A percentile compares a stretch with the other conserved stretches of the same genome.
phyloP scores from a whole-genome alignment of 2,888 invertebrate genomes.

The Epirrita christyi region DNA sequence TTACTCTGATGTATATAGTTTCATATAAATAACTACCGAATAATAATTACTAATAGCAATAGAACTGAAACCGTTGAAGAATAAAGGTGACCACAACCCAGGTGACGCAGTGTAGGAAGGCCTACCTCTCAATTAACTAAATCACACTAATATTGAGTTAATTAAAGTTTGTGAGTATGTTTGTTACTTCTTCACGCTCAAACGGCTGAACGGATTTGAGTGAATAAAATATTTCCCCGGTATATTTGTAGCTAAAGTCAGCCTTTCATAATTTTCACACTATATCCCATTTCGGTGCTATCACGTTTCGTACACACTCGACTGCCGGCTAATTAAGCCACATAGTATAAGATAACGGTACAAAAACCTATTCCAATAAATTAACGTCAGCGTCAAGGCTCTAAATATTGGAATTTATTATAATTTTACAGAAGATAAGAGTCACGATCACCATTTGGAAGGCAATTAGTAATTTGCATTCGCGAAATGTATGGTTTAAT shows the following conservation, averaged over 20 bases:
- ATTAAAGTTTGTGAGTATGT: too few species aligned
- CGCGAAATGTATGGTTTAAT: not conserved
- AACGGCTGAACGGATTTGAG: too few species aligned
- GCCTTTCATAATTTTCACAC: not conserved
- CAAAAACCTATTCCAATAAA: slow-evolving; percentile 13
- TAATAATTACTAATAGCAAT: too few species aligned
- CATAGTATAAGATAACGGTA: slow-evolving; percentile 6
- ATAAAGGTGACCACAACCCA: too few species aligned
- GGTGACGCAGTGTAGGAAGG: too few species aligned
- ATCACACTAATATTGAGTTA: too few species aligned
- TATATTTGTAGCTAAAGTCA: slow-evolving; percentile 8
- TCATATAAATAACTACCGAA: too few species aligned
- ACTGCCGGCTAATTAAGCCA: slow-evolving; percentile 8
- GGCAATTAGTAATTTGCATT: slow-evolving; percentile 11
- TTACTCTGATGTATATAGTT: too few species aligned
- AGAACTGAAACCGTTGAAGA: too few species aligned
- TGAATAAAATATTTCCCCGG: not conserved
- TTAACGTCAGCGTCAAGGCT: slow-evolving; percentile 10
- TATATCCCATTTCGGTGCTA: not conserved
- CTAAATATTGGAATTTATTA: slow-evolving; percentile 17
- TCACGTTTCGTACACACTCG: slow-evolving; percentile 7
- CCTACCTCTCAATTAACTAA: too few species aligned
- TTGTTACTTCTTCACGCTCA: too few species aligned
- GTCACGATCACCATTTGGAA: slow-evolving; percentile 5
- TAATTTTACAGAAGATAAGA: slow-evolving; percentile 8